Evolutionary conservation across 1,140 invertebrate genomes (phyloP).

Genomic region (Phenacoccus solenopsis): DNA sequence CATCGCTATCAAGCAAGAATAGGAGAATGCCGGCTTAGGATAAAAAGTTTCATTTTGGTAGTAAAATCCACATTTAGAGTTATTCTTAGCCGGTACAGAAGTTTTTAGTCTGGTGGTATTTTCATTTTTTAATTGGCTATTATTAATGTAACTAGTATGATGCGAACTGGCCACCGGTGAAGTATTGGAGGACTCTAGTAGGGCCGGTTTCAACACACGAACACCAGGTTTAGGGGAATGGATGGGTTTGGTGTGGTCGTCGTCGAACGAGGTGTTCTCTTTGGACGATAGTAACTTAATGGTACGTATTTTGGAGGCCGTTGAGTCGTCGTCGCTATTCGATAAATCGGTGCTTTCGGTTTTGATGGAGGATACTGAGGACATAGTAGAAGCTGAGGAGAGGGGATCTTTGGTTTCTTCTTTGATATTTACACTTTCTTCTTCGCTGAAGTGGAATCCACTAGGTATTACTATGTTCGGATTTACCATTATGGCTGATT

Average conservation of each 20-base stretch:
- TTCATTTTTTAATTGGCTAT: background rate
- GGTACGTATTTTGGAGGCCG: background rate
- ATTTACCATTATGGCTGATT: constrained; percentile 58
- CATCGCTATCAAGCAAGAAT: constrained; percentile 94
- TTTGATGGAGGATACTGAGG: background rate
- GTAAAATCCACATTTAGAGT: constrained; percentile 26
- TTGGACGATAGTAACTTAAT: background rate
- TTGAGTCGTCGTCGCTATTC: background rate
- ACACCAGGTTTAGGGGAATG: background rate
- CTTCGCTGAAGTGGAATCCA: constrained; percentile 27
- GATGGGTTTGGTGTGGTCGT: background rate
- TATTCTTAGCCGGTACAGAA: background rate
- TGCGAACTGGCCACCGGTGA: background rate
- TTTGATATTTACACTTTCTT: constrained; percentile 31
- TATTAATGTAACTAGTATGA: background rate
- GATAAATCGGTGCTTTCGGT: background rate
- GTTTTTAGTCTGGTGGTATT: background rate
- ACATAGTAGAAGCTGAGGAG: constrained; percentile 17
- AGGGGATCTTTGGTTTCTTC: constrained; percentile 28
- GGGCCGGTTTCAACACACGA: background rate
- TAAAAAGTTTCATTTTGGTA: constrained; percentile 44
- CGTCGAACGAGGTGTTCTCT: background rate
- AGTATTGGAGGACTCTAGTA: background rate
- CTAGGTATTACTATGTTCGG: constrained; percentile 54
- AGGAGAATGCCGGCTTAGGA: constrained; percentile 94